Base-by-base conservation (phyloP, 2,797 vertebrate species). In the Falco berigora region DNA sequence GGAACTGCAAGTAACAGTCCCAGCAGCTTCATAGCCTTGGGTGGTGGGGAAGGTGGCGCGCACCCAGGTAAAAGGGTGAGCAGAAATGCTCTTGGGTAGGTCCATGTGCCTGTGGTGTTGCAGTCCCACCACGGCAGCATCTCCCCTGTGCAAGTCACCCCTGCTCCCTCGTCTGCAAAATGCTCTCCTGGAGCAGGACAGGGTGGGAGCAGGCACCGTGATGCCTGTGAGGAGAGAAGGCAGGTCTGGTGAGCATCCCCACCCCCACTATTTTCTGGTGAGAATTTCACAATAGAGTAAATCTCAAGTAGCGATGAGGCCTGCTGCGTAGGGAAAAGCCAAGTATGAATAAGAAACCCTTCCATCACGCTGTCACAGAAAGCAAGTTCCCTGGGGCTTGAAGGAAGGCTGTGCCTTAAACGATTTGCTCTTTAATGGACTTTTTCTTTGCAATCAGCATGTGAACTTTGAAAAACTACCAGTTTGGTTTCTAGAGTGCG, bases 391-490 rank as follows among this genome's bases (percentile, higher is more conserved):
- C 97, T 92, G 96, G 92, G 96, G 96, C 63, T 94, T 89, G 94
- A 95, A 95, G 95, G 88, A 95, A 96, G 94, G 87, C 92, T 95
- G 46, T 96, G 94, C 92, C 85, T 97, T 97, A 94, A 97, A 97
- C 19, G 85, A 94, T 96, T 97, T 97, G 95, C 74, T 97, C 94
- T 87, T 94, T 97, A 96, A 96, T 95, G 94, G 86, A 85, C 83
- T 96, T 96, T 97, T 95, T 94, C 96, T 94, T 85, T 84, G 92
- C 92, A 97, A 97, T 96, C 96, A 97, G 94, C 92, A 94, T 95
- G 94, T 74, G 93, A 96, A 93, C 94, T 96, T 86, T 25, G 68
- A 91, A 92, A 96, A 97, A 93, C 9, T 30, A 91, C 27, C 0
- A 4, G 88, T 93, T 96, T 95, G 87, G 86, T 90, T 95, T 73